These are phyloP conservation scores for Mionectes olivaceus DNA, from an alignment of 2,797 vertebrate genomes.

Conservation along the genomic window DNA sequence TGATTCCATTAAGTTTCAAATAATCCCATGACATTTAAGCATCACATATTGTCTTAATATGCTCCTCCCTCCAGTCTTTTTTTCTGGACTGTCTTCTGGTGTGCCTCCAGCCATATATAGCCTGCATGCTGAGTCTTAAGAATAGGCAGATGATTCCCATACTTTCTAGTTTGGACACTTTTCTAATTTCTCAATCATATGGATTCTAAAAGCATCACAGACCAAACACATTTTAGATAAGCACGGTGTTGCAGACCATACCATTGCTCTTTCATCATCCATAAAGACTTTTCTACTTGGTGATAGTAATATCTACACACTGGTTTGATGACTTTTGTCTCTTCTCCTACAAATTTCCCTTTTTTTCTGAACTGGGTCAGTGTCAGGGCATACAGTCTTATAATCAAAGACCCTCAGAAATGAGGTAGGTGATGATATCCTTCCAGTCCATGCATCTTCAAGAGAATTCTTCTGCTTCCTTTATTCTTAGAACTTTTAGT, in stretches of 20 bases:
- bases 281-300: not conserved
- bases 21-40: not conserved
- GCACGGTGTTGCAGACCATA: not conserved
- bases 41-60: not conserved
- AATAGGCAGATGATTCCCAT: not conserved
- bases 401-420: not conserved
- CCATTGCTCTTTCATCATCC: not conserved
- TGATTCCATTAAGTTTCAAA: not conserved
- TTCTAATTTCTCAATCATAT: not conserved
- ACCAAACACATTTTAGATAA: not conserved
- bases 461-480: not conserved
- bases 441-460: not conserved
- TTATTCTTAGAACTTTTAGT: not conserved
- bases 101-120: not conserved
- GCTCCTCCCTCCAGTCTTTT: not conserved
- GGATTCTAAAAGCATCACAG: constrained; percentile 4
- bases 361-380: not conserved
- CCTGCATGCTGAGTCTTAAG: not conserved
- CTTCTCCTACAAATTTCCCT: not conserved
- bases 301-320: not conserved
- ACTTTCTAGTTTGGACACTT: not conserved
- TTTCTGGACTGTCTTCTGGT: not conserved
- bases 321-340: not conserved
- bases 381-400: not conserved
- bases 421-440: not conserved